Percentiles rank a stretch among this genome's conserved stretches.
Conservation (phyloP, 2,113 vertebrate genomes). For the Nyctibius bracteatus region DNA sequence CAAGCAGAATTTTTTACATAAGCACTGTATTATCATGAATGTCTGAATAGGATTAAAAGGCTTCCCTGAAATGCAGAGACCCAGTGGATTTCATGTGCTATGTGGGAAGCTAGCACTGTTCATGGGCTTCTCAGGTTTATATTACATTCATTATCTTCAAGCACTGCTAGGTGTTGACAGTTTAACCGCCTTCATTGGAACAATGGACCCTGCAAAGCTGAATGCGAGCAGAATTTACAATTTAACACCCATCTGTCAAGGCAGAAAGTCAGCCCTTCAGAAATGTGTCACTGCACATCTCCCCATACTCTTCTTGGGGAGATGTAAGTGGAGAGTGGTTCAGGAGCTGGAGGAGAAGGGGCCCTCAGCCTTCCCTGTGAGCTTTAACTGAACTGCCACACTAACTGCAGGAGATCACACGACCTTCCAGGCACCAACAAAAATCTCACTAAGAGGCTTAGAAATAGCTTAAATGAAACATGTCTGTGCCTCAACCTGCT, state of each 20-base stretch:
- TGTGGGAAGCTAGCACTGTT: neutral
- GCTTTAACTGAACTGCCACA: neutral
- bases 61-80: neutral
- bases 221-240: neutral
- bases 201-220: neutral
- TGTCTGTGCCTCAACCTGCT: neutral
- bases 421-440: neutral
- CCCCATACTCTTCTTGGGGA: neutral
- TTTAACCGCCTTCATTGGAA: constrained; percentile 36
- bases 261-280: neutral
- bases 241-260: neutral
- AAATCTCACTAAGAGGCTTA: neutral
- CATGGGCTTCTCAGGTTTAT: neutral
- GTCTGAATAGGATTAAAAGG: neutral
- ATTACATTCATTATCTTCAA: constrained; percentile 35
- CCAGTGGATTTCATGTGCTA: neutral
- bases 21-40: neutral
- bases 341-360: accelerated
- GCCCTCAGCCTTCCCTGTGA: neutral
- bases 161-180: constrained; percentile 37
- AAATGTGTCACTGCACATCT: neutral
- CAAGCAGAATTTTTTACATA: neutral
- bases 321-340: neutral
- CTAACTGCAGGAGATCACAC: neutral
- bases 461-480: accelerated